phyloP scores from a whole-genome alignment of 2,888 invertebrate species.

The Caenorhabditis becei region DNA sequence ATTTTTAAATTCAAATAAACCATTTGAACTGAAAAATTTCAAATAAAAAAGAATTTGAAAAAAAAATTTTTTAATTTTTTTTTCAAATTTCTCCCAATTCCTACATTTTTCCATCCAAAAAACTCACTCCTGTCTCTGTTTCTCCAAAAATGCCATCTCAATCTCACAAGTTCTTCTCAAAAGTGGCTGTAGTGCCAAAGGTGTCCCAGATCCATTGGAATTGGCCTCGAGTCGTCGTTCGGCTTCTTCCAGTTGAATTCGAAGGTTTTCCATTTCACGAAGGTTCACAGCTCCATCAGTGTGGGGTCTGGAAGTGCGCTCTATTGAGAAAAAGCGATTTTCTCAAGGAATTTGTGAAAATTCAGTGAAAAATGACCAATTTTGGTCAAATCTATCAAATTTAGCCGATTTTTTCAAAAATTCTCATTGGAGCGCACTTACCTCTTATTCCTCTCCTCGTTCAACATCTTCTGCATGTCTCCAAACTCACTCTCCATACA shows the following conservation, averaged over 20 bases:
- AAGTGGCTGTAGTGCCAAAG: conserved; percentile 93
- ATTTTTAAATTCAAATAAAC: not conserved
- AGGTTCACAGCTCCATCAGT: conserved; percentile 54
- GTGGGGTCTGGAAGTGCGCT: conserved; percentile 34
- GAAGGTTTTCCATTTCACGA: conserved; percentile 68
- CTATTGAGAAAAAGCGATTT: not conserved
- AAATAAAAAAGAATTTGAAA: too few relatives aligned
- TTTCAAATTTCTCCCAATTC: not conserved
- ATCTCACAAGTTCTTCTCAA: conserved; percentile 96
- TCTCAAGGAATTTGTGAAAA: too few relatives aligned
- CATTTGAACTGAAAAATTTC: too few relatives aligned
- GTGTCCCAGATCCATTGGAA: conserved; percentile 85
- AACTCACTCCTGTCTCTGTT: conserved; percentile 72
- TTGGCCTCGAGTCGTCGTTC: conserved; percentile 79
- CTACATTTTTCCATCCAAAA: not conserved
- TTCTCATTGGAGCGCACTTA: not conserved
- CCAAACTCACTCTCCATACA: conserved; percentile 97
- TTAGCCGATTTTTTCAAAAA: not conserved
- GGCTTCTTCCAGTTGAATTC: conserved; percentile 75
- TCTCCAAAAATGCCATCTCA: conserved; percentile 86
- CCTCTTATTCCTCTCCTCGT: conserved; percentile 62
- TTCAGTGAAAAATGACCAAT: too few relatives aligned
- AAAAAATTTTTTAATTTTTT: not conserved
- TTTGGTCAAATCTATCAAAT: too few relatives aligned
- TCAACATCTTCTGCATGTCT: conserved; percentile 85